Evolutionary conservation across 2,797 vertebrate genomes (phyloP).

Genomic region (Cossypha dichroa): DNA sequence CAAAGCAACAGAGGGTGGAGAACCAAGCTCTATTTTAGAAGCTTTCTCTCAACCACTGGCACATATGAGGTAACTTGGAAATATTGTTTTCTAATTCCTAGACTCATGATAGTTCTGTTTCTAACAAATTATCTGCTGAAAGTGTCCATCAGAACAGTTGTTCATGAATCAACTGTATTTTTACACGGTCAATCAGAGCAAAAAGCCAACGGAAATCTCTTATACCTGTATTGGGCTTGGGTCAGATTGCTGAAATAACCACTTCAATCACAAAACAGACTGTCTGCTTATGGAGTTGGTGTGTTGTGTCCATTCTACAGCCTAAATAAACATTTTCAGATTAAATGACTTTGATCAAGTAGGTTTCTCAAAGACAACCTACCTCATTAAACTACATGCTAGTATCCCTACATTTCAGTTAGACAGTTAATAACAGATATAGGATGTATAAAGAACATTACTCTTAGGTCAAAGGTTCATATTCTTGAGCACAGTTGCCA

Average conservation of each 20-base stretch:
- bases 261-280: not conserved
- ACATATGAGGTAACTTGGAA: not conserved
- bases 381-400: not conserved
- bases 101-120: not conserved
- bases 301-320: not conserved
- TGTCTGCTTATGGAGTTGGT: not conserved
- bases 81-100: not conserved
- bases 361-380: not conserved
- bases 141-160: not conserved
- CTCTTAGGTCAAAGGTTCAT: not conserved
- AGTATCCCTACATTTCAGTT: not conserved
- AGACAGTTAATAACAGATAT: not conserved
- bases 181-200: not conserved
- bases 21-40: not conserved
- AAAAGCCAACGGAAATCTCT: not conserved
- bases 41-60: not conserved
- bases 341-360: not conserved
- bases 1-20: not conserved
- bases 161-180: not conserved
- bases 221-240: not conserved
- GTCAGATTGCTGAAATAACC: not conserved
- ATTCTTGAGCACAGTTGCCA: not conserved
- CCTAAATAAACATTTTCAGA: not conserved
- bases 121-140: not conserved
- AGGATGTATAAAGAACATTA: not conserved